These are phyloP conservation scores for Drosophila niveifrons DNA, from an alignment of 2,888 invertebrate genomes.

Conservation along the genomic window DNA sequence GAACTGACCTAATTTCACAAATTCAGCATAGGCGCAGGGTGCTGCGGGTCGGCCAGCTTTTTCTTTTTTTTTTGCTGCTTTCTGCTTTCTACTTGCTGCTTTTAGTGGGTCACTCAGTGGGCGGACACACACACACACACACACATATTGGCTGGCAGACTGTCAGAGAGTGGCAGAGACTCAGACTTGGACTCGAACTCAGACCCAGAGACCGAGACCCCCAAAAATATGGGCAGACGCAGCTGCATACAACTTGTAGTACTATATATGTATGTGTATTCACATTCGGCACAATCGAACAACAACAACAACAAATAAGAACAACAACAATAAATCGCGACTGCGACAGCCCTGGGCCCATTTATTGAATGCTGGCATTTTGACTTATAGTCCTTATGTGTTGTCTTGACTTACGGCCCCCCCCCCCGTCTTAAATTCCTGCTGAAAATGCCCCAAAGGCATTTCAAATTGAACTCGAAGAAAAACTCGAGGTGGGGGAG, in stretches of 20 bases:
- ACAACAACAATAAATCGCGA: conserved; percentile 53
- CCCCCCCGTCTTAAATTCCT: background rate
- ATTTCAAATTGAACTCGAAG: conserved; percentile 38
- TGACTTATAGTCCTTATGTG: conserved; percentile 44
- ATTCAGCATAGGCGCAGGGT: conserved; percentile 81
- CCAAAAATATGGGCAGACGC: conserved; percentile 17
- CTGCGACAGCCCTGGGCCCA: conserved; percentile 57
- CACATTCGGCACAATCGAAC: background rate
- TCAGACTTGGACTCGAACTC: conserved; percentile 14
- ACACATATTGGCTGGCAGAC: conserved; percentile 13
- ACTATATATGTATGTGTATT: too few species aligned
- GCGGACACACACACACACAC: conserved; percentile 30
- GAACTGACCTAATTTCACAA: conserved; percentile 85
- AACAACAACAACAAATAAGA: conserved; percentile 5
- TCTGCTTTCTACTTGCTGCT: conserved; percentile 17
- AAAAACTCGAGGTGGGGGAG: background rate
- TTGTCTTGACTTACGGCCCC: background rate
- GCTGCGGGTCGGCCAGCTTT: conserved; percentile 44
- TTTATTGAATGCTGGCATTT: conserved; percentile 59
- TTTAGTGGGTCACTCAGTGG: conserved; percentile 72
- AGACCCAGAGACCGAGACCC: conserved; percentile 46
- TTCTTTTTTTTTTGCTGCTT: too few species aligned
- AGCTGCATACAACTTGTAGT: conserved; percentile 37
- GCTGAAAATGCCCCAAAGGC: conserved; percentile 31
- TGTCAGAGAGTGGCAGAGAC: conserved; percentile 24